Conservation (phyloP, 2,888 invertebrate genomes). For the Leucophenga maculata region DNA sequence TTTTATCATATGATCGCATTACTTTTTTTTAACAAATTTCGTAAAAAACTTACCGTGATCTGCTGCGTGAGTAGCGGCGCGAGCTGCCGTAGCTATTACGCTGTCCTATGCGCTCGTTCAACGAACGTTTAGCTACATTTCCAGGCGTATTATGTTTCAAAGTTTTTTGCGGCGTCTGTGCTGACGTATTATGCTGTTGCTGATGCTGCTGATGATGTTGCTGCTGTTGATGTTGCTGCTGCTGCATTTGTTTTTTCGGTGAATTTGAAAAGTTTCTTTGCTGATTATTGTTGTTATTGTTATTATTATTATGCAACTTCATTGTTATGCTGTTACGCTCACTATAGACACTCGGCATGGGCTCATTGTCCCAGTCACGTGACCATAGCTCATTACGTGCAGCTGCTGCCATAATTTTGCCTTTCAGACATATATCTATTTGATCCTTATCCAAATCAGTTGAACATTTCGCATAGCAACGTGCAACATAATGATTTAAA, state of each 20-base stretch:
- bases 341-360: constrained; percentile 89
- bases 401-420: constrained; percentile 92
- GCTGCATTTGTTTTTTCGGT: constrained; percentile 74
- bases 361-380: constrained; percentile 95
- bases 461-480: constrained; percentile 92
- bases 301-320: constrained; percentile 48
- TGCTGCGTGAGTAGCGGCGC: constrained; percentile 68
- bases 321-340: constrained; percentile 79
- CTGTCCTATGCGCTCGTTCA: constrained; percentile 76
- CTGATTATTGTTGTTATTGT: too few relatives aligned
- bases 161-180: constrained; percentile 1
- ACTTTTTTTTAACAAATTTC: too few relatives aligned
- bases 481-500: constrained; percentile 88
- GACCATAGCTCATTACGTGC: constrained; percentile 89
- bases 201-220: constrained; percentile 46
- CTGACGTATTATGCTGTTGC: constrained; percentile 33
- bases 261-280: too few relatives aligned
- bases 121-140: constrained; percentile 8
- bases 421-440: constrained; percentile 94
- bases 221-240: constrained; percentile 49
- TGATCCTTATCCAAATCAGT: constrained; percentile 92
- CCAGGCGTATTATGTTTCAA: constrained; percentile 3
- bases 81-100: constrained; percentile 65
- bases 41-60: constrained; percentile 62
- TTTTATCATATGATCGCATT: neutral